Base-by-base conservation (phyloP, 2,888 invertebrate genomes). In the Sphaeridia pumilis region DNA sequence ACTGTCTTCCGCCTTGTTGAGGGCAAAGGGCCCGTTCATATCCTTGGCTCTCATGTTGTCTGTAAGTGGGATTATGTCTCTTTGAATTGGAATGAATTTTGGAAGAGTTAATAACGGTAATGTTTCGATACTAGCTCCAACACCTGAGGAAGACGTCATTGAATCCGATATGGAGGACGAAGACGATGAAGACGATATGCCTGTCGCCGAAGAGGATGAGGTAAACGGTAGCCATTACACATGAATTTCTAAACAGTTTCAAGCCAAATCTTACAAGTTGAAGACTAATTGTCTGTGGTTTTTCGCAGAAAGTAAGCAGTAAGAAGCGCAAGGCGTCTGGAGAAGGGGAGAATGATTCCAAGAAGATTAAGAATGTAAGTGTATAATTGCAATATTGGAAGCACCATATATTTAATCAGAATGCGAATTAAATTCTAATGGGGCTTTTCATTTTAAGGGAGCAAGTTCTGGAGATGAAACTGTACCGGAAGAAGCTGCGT, bases 121-220 rank as follows among this genome's bases (percentile, higher is more conserved):
- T 25, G 20, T 25, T 7, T 5, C 3, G 31, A 26, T 28, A 34
- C 5, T 47, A 48, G 48, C 48, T 25, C 35, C 36, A n/a, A 25
- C 48, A 10, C 38, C 48, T n/a, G 48, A 48, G 22, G 48, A 48
- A n/a, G 48, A 48, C 27, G 25, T 48, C 17, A 26, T 36, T 4
- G 47, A 47, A 35, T 35, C 46, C 10, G 48, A 48, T 24, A 24
- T 48, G 22, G 48, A 44, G n/a, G 45, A 48, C 20, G 48, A 48
- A 25, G 48, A 48, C 14, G 48, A 48, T 17, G 48, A 48, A 24
- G 48, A 48, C 22, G 48, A 48, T 3, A 27, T 25, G 2, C 25
- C 24, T 21, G 22, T 10, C 36, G 47, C 36, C n/a, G 48, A 48
- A 14, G 36, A 4, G 12, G 36, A 35, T 3, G 48, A 48, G 5